Percentiles rank a stretch among this genome's conserved stretches.
These are phyloP conservation scores for Pelagia noctiluca DNA, from an alignment of 30 jellyfish, hydroid and myxozoan species.

Conservation along the genomic window DNA sequence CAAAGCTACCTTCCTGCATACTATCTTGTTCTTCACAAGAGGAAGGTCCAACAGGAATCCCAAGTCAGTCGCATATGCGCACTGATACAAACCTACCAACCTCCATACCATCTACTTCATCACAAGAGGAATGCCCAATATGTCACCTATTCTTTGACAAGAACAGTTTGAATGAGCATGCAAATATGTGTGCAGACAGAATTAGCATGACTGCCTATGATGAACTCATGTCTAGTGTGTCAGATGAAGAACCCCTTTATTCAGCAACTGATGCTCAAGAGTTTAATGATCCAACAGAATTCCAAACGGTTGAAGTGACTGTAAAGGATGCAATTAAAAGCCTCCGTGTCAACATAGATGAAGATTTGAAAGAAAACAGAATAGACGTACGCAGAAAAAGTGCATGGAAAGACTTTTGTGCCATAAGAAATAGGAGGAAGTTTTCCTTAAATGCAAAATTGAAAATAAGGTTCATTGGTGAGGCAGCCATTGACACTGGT, in stretches of 20 bases:
- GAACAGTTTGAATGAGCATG: background rate
- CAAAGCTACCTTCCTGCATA: no score
- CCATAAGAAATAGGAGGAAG: background rate
- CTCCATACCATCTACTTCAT: background rate
- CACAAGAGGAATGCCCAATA: constrained; percentile 3
- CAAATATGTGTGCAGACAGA: background rate
- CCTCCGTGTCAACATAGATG: background rate
- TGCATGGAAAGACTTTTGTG: background rate
- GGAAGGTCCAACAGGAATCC: background rate
- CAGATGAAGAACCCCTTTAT: background rate
- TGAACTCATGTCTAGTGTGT: background rate
- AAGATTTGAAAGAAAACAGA: background rate
- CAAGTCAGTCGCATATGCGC: background rate
- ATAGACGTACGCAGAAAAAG: background rate
- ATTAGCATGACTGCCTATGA: background rate
- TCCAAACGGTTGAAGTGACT: background rate
- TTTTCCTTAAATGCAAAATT: background rate
- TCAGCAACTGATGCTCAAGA: background rate
- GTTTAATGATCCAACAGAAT: background rate
- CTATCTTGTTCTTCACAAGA: background rate
- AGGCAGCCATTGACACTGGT: background rate
- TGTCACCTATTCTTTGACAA: background rate
- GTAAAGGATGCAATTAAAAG: background rate
- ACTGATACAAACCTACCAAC: background rate
- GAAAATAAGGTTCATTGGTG: background rate